Evolutionary conservation across 2,797 vertebrate species (phyloP).

Genomic region (Pitangus sulphuratus): DNA sequence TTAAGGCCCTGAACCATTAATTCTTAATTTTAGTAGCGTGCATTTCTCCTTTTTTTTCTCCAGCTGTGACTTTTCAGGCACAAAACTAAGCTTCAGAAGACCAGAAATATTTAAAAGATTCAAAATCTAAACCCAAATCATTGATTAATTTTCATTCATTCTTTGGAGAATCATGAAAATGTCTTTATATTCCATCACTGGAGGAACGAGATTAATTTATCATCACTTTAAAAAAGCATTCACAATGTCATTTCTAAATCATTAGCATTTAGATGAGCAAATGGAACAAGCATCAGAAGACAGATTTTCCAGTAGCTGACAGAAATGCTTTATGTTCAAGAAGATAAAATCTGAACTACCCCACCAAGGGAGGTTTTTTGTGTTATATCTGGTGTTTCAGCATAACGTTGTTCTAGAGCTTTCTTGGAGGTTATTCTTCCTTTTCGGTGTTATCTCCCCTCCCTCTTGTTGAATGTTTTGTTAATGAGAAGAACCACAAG

Average conservation of each 20-base stretch:
- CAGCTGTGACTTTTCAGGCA: neutral
- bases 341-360: neutral
- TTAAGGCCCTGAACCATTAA: neutral
- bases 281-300: neutral
- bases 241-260: neutral
- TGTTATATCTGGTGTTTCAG: neutral
- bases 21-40: neutral
- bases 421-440: neutral
- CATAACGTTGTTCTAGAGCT: neutral
- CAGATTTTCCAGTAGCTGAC: neutral
- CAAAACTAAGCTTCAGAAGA: neutral
- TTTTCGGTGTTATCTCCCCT: neutral
- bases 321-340: neutral
- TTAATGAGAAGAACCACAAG: neutral
- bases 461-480: neutral
- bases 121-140: neutral
- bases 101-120: neutral
- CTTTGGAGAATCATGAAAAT: neutral
- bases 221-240: neutral
- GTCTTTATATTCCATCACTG: neutral
- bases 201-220: neutral
- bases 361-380: neutral
- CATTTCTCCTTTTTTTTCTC: neutral
- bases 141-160: neutral
- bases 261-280: constrained; percentile 34